Base-by-base conservation (phyloP, 1,140 invertebrate genomes). In the Stegodyphus mimosarum region DNA sequence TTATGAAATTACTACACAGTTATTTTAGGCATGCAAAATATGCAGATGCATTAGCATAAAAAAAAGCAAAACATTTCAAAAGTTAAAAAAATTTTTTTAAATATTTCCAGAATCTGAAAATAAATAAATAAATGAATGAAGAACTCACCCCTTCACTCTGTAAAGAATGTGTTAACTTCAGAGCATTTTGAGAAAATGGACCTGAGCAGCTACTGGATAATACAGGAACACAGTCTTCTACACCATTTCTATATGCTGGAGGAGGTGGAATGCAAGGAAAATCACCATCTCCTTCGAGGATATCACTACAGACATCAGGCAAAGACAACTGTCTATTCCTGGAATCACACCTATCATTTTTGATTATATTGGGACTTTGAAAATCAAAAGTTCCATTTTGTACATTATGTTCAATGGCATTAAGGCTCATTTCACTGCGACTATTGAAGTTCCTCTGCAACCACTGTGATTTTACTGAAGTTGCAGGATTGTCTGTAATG, bases 221-320 rank as follows among this genome's bases (percentile, higher is more conserved):
- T 33, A 33, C 33, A 33, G 33, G 33, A 33, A 33, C 33, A 33
- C 33, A 33, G 33, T 33, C 66, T 17, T 48, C 50, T 7, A 48
- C 51, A 9, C 50, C 66, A 81, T 87, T 87, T 71, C 74, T 79
- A 15, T 87, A 87, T 6, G 71, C 76, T 17, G 87, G 87, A n/a
- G 87, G 87, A 48, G 87, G 87, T 64, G 87, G 87, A 13, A 87
- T 86, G 50, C 67, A 87, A 7, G 73, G 81, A 71, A 87, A 80
- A 66, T 87, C 83, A 6, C 9, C 15, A 18, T 69, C 85, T 7
- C 60, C 66, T 6, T 71, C 79, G 10, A 53, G 10, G 15, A 80
- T 60, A 17, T 81, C 79, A 83, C 55, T 83, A 17, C 72, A 83
- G 7, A 83, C 81, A 83, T 83, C 81, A 53, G 81, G 81, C 18